Evolutionary conservation across 2,113 vertebrate genomes (phyloP).

Genomic region (Emydocephalus ijimae): DNA sequence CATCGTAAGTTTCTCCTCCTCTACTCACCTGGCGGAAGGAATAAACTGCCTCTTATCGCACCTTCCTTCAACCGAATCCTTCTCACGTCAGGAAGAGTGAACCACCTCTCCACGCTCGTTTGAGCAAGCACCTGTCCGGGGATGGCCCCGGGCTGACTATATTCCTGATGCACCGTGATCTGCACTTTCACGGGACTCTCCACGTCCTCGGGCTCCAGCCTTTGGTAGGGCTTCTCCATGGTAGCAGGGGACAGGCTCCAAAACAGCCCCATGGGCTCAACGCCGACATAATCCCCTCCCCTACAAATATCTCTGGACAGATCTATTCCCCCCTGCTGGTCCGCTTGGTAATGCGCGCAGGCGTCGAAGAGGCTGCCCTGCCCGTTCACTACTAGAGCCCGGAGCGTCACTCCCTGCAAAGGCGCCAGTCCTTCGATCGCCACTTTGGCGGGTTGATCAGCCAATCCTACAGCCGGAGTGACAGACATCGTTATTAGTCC

Average conservation of each 20-base stretch:
- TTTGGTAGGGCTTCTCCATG: constrained; percentile 59
- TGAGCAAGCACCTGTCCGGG: constrained; percentile 55
- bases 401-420: constrained; percentile 51
- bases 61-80: constrained; percentile 60
- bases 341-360: constrained; percentile 60
- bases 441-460: constrained; percentile 51
- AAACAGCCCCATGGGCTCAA: constrained; percentile 67
- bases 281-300: constrained; percentile 61
- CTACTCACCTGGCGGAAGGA: constrained; percentile 61
- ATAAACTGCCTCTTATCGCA: constrained; percentile 57
- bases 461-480: constrained; percentile 38
- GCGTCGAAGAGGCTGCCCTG: constrained; percentile 58
- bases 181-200: constrained; percentile 58
- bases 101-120: constrained; percentile 49
- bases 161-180: constrained; percentile 51
- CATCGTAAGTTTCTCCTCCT: neutral
- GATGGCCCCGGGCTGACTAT: constrained; percentile 12
- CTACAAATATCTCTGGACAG: constrained; percentile 41
- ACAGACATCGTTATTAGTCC: constrained; percentile 28
- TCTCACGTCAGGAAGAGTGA: constrained; percentile 52
- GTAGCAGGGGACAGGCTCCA: constrained; percentile 63
- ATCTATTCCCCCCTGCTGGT: constrained; percentile 48
- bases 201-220: constrained; percentile 42
- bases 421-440: constrained; percentile 51
- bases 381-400: constrained; percentile 45